Evolutionary conservation across 1,140 invertebrate genomes (phyloP), one percentile per base, ranked within the genome.

Genomic region (Neotoxoptera formosana): DNA sequence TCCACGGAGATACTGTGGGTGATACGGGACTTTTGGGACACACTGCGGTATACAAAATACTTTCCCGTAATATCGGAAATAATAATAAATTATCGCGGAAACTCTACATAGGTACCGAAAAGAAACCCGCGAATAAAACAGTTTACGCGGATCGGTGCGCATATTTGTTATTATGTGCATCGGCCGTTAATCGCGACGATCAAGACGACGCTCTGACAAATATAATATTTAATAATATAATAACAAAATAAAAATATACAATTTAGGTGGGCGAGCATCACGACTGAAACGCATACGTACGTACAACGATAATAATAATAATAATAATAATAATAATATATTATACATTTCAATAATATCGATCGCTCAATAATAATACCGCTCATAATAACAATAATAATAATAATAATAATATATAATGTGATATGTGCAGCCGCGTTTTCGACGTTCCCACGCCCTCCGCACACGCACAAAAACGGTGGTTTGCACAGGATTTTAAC

Each of bases 401-500:
- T 14, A 30, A n/a, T 41, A 41, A 41, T 41, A 41, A 41, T 41
- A 41, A n/a, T n/a, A 67, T 67, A 14, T 67, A 30, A 7, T 67
- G 11, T 67, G 30, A 76, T 76, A 76, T n/a, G 6, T 76, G 60
- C 23, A 86, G 11, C 45, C 84, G 84, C 84, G 3, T 45, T 30
- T 21, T 6, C 81, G 30, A 45, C 45, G 48, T 89, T 89, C 87
- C 87, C 87, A 89, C 87, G 87, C 87, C 84, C 30, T n/a, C 47
- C 48, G 87, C 23, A 17, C 36, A 6, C 3, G 21, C n/a, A 17
- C n/a, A 14, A 89, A 89, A 21, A 89, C 87, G 87, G 87, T 89
- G 87, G 87, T 89, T 89, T 53, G 48, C 48, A 53, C 30, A 89
- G 87, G 47, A 89, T 51, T 89, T 53, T 89, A 89, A 89, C 87